These are phyloP conservation scores for Saxidomus purpurata DNA, from an alignment of 1,140 invertebrate genomes.

Conservation along the genomic window DNA sequence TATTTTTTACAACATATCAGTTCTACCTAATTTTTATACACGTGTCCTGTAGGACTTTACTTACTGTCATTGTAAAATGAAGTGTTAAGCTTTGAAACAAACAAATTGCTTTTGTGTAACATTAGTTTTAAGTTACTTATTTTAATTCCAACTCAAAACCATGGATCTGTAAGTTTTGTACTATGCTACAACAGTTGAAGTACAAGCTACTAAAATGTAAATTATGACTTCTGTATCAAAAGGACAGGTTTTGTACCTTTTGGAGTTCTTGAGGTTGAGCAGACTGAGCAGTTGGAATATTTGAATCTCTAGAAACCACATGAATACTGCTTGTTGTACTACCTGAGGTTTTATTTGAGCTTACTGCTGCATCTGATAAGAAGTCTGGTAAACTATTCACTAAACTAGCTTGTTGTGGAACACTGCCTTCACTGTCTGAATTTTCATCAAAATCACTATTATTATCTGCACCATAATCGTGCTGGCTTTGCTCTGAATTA, in stretches of 20 bases:
- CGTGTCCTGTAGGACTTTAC: too few species aligned
- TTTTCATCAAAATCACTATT: slow-evolving; percentile 30
- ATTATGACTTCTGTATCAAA: too few species aligned
- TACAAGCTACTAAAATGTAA: neutral
- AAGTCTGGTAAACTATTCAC: slow-evolving; percentile 80
- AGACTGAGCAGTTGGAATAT: neutral
- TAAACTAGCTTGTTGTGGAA: slow-evolving; percentile 3
- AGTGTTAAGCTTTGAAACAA: too few species aligned
- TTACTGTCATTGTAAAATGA: too few species aligned
- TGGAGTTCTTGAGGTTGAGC: neutral
- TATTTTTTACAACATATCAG: too few species aligned
- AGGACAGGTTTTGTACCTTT: too few species aligned
- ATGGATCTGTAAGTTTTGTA: too few species aligned
- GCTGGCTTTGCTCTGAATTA: neutral
- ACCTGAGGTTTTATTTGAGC: slow-evolving; percentile 52
- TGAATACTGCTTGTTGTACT: slow-evolving; percentile 9
- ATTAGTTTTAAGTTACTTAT: too few species aligned
- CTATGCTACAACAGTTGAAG: neutral
- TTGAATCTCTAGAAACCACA: neutral
- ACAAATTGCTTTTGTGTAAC: too few species aligned
- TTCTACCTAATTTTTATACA: too few species aligned
- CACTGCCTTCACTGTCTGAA: slow-evolving; percentile 24
- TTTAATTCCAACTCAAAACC: too few species aligned
- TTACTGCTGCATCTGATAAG: slow-evolving; percentile 77
- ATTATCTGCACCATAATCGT: neutral